Base-by-base conservation (phyloP, 2,888 invertebrate genomes). In the Athrips mouffetella region DNA sequence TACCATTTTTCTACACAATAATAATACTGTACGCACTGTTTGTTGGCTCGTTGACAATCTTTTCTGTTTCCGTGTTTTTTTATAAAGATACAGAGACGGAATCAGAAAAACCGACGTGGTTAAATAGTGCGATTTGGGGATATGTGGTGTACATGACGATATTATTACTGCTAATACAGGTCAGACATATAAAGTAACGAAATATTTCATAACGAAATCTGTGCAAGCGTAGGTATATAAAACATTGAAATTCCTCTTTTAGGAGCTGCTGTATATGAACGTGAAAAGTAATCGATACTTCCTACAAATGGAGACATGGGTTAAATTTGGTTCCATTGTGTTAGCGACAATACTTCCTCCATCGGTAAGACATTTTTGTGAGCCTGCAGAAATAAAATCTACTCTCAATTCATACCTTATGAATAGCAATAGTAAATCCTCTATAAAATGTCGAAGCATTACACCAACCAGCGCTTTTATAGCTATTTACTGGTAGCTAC, bases 221-320 rank as follows among this genome's bases (percentile, higher is more conserved):
- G n/a, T n/a, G n/a, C n/a, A n/a, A n/a, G n/a, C n/a, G n/a, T n/a
- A n/a, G n/a, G n/a, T n/a, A n/a, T n/a, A n/a, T n/a, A 2, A 25
- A 11, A 7, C 1, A 37, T 2, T 23, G n/a, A 11, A 30, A 29
- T 29, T n/a, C 18, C 1, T 6, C 15, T 44, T 67, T 72, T 71
- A 90, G 90, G 90, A 90, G 74, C 58, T 90, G 3, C 72, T 90
- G 1, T 89, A 90, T 57, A 86, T 89, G 74, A 81, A 84, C 50
- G 75, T 89, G 6, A 78, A 83, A 50, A 85, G 88, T 56, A 80
- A 77, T 15, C 72, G 86, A 60, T 90, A 90, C 59, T 80, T 90
- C 49, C 70, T 80, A 1, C 89, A 90, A 63, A 60, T 89, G 1
- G 91, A 91, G 58, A 90, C 90, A 0, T 90, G 89, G 89, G 77